Evolutionary conservation across 2,888 invertebrate genomes (phyloP).

Genomic region (Polydrusus cervinus): DNA sequence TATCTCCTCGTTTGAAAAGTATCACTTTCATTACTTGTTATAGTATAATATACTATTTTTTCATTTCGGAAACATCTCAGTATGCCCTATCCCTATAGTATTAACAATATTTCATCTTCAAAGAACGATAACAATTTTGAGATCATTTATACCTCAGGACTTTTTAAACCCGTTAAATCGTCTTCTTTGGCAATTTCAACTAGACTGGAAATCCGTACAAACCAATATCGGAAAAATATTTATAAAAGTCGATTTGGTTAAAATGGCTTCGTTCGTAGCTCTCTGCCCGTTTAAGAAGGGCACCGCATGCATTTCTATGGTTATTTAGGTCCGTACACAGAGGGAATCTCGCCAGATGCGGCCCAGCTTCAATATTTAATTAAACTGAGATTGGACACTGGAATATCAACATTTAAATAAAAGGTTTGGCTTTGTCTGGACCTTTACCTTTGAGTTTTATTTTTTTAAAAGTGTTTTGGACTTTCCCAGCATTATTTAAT

Average conservation of each 20-base stretch:
- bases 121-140: neutral
- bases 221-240: slow-evolving; percentile 51
- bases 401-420: slow-evolving; percentile 51
- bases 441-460: neutral
- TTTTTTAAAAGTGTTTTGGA: neutral
- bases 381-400: slow-evolving; percentile 47
- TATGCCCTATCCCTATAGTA: too few relatives aligned
- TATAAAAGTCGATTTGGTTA: slow-evolving; percentile 53
- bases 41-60: too few relatives aligned
- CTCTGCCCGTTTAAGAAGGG: slow-evolving; percentile 46
- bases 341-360: slow-evolving; percentile 48
- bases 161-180: slow-evolving; percentile 40
- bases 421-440: slow-evolving; percentile 36
- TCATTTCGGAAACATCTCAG: too few relatives aligned
- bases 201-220: slow-evolving; percentile 43
- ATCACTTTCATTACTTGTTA: too few relatives aligned
- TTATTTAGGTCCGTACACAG: slow-evolving; percentile 44
- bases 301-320: slow-evolving; percentile 52
- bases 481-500: too few relatives aligned
- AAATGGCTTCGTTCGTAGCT: slow-evolving; percentile 50
- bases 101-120: too few relatives aligned
- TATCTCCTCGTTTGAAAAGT: too few relatives aligned
- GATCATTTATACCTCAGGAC: slow-evolving; percentile 35
- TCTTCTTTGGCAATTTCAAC: slow-evolving; percentile 38
- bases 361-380: slow-evolving; percentile 49